Evolutionary conservation across 2,113 vertebrate genomes (phyloP).

Genomic region (Solea senegalensis): DNA sequence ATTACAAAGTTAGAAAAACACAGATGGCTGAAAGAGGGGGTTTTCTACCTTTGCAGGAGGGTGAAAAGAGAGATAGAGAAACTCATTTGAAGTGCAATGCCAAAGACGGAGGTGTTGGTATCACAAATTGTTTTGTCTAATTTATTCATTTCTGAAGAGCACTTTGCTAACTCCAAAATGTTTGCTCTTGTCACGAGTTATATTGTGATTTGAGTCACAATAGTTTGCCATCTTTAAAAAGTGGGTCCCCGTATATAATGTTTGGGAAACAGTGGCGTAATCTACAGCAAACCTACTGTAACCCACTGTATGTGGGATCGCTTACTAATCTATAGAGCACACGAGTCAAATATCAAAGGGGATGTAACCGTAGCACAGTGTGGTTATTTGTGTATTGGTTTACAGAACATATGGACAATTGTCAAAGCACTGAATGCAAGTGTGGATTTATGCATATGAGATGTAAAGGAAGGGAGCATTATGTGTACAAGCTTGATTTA

Average conservation of each 20-base stretch:
- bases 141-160: conserved; percentile 8
- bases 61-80: not conserved
- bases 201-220: too few species aligned
- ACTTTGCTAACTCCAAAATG: conserved; percentile 5
- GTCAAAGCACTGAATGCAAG: conserved; percentile 5
- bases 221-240: too few species aligned
- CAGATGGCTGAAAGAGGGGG: not conserved
- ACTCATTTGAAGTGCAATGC: conserved; percentile 7
- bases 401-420: not conserved
- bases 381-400: not conserved
- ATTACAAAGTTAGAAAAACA: not conserved
- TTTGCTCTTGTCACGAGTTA: too few species aligned
- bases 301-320: not conserved
- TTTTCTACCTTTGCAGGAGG: not conserved
- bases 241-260: too few species aligned
- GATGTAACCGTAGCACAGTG: not conserved
- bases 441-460: conserved; percentile 24
- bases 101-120: not conserved
- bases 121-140: conserved; percentile 10
- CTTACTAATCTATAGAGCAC: not conserved
- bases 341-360: not conserved
- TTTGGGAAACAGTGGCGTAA: too few species aligned
- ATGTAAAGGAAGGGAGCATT: conserved; percentile 23
- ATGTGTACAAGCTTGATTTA: conserved; percentile 38
- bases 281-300: too few species aligned